Evolutionary conservation across 2,113 vertebrate genomes (phyloP).

Genomic region (Bostrychus sinensis): DNA sequence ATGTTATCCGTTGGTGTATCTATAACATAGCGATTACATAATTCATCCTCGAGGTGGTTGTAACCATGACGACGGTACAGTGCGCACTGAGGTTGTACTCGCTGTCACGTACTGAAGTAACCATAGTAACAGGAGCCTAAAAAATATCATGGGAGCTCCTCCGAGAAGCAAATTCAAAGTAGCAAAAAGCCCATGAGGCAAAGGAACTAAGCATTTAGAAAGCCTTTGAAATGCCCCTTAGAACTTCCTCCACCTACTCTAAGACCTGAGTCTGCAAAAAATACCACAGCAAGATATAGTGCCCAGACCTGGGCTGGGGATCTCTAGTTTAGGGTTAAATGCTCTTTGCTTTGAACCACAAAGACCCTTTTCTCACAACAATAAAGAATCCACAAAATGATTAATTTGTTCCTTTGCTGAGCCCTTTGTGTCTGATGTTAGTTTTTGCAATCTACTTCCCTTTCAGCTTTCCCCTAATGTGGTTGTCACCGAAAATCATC

Average conservation of each 20-base stretch:
- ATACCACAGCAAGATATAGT: slow-evolving; percentile 22
- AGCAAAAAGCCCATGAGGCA: slow-evolving; percentile 35
- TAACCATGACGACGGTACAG: slow-evolving; percentile 71
- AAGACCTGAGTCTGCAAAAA: slow-evolving; percentile 29
- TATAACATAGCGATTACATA: slow-evolving; percentile 69
- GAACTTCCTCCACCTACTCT: slow-evolving; percentile 20
- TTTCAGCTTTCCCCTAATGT: too few species aligned
- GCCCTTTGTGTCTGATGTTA: too few species aligned
- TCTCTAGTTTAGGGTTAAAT: too few species aligned
- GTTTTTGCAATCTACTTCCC: too few species aligned
- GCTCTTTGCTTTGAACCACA: too few species aligned
- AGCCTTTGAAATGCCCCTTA: slow-evolving; percentile 46
- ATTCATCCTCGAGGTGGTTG: slow-evolving; percentile 73
- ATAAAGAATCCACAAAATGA: too few species aligned
- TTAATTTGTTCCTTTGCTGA: too few species aligned
- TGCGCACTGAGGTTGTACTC: slow-evolving; percentile 70
- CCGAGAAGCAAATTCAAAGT: slow-evolving; percentile 52
- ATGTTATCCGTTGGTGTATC: not conserved
- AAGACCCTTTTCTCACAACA: too few species aligned
- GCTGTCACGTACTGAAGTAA: slow-evolving; percentile 62
- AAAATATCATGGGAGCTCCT: slow-evolving; percentile 50
- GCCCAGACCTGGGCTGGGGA: too few species aligned
- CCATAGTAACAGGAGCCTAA: slow-evolving; percentile 67
- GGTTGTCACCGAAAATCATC: too few species aligned
- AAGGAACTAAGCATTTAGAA: slow-evolving; percentile 45